Evolutionary conservation across 2,888 invertebrate species (phyloP).

Genomic region (Volucella bombylans): DNA sequence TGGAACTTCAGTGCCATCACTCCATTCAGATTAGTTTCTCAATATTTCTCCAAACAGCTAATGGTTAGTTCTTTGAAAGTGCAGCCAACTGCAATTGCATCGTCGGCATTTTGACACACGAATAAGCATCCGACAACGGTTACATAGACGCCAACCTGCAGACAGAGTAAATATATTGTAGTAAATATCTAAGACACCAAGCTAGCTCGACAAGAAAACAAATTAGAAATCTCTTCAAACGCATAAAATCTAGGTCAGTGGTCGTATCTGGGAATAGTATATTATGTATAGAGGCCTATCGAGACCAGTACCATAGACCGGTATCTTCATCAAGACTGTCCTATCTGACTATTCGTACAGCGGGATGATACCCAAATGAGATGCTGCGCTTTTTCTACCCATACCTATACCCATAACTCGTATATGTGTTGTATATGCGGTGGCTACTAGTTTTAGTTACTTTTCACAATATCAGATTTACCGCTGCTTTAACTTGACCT

Average conservation of each 20-base stretch:
- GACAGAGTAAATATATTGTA: conserved; percentile 56
- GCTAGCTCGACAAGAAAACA: conserved; percentile 71
- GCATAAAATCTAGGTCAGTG: conserved; percentile 70
- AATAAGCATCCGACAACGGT: conserved; percentile 52
- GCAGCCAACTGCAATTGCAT: conserved; percentile 41
- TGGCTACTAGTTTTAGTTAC: conserved; percentile 60
- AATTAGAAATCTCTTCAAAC: conserved; percentile 71
- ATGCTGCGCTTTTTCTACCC: conserved; percentile 53
- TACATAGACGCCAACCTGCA: conserved; percentile 28
- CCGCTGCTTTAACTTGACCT: conserved; percentile 33
- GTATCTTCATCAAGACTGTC: conserved; percentile 50
- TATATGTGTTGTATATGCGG: no score
- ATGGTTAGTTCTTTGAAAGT: conserved; percentile 33
- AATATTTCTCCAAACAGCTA: conserved; percentile 35
- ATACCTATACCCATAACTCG: no score
- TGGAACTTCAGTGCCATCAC: conserved; percentile 24
- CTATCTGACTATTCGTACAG: conserved; percentile 19
- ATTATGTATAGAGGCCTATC: not conserved
- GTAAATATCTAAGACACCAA: conserved; percentile 21
- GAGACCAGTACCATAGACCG: conserved; percentile 31
- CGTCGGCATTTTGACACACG: conserved; percentile 52
- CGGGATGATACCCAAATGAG: conserved; percentile 58
- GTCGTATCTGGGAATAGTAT: conserved; percentile 25
- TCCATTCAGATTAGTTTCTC: conserved; percentile 53
- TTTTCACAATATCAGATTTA: conserved; percentile 53